These are phyloP conservation scores for Hydrolagus affinis DNA, from an alignment of 2,113 vertebrate genomes.

Conservation along the genomic window DNA sequence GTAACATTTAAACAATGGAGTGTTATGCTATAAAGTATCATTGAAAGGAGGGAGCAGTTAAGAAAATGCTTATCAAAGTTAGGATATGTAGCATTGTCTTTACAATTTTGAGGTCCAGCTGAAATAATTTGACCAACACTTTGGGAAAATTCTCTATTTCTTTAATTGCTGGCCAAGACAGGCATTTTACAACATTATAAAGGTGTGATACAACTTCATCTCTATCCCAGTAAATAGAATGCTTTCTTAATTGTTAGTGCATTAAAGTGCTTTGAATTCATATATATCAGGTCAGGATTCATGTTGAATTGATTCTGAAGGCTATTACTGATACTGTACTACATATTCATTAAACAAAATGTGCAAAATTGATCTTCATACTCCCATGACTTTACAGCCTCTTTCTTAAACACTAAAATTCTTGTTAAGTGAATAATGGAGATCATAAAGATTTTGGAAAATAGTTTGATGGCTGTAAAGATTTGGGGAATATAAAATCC, in stretches of 20 bases:
- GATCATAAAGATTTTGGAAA: too few relatives aligned
- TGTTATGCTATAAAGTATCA: neutral
- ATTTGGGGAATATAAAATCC: too few relatives aligned
- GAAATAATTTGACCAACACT: slow-evolving; percentile 1
- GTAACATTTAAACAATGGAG: too few relatives aligned
- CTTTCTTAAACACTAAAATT: neutral
- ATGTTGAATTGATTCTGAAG: slow-evolving; percentile 4
- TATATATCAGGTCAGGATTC: neutral
- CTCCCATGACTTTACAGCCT: slow-evolving; percentile 5
- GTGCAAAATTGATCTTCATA: slow-evolving; percentile 3
- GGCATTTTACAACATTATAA: neutral
- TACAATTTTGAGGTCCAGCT: neutral
- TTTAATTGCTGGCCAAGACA: neutral
- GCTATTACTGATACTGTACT: neutral
- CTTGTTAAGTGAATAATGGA: too few relatives aligned
- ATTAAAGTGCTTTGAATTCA: slow-evolving; percentile 21
- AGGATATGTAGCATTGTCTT: neutral
- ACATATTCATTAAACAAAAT: slow-evolving; percentile 19
- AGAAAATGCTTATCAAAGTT: neutral
- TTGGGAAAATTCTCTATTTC: neutral
- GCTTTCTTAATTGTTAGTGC: neutral
- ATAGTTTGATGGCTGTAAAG: too few relatives aligned
- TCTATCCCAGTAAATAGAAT: neutral
- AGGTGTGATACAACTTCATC: neutral
- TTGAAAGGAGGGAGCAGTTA: neutral